phyloP scores from a whole-genome alignment of 2,113 vertebrate genomes.

The Marmota flaviventris region DNA sequence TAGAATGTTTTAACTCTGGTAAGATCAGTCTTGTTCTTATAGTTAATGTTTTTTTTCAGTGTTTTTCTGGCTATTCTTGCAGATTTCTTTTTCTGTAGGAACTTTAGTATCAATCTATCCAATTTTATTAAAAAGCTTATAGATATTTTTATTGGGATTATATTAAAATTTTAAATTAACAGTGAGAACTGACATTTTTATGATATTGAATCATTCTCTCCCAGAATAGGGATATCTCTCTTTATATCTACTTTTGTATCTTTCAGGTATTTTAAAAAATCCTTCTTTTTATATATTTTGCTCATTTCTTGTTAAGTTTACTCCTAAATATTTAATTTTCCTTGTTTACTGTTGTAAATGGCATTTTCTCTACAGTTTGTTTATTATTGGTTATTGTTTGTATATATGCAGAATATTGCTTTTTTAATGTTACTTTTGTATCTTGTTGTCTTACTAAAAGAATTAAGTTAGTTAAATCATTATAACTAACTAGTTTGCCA shows the following conservation, averaged over 20 bases:
- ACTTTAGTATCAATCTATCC: neutral
- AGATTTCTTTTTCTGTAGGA: neutral
- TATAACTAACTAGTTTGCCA: no score
- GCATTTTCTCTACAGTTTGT: conserved; percentile 5
- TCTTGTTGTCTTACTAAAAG: no score
- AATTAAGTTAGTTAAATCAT: no score
- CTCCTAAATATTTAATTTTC: neutral
- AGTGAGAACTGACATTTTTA: neutral
- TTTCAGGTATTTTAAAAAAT: neutral
- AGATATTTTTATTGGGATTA: conserved; percentile 8
- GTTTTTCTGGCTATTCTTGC: neutral
- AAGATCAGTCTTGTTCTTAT: neutral
- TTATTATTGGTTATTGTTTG: neutral
- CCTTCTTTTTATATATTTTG: neutral
- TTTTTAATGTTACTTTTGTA: no score
- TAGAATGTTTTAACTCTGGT: neutral
- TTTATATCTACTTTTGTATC: neutral
- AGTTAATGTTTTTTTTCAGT: neutral
- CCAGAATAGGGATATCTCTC: neutral
- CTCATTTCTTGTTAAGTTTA: neutral
- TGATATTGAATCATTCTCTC: neutral
- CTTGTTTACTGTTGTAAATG: neutral
- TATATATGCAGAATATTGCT: no score
- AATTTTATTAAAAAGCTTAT: neutral
- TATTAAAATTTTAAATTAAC: neutral